Conservation (phyloP, 2,113 vertebrate genomes). For the Oceanodroma tethys region DNA sequence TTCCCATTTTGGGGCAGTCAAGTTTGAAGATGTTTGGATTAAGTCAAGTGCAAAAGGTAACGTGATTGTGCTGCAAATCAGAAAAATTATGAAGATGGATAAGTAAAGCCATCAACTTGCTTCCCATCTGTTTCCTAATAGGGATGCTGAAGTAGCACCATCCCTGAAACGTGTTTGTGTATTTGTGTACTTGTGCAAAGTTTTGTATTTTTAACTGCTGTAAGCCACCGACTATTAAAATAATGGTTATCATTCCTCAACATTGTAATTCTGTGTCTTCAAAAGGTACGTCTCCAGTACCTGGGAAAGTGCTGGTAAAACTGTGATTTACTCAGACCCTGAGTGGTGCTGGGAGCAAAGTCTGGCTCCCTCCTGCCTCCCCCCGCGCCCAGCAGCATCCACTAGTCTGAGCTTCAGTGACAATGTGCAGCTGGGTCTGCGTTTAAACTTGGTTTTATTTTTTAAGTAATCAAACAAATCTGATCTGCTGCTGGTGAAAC, state of each 20-base stretch:
- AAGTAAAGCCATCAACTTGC: background rate
- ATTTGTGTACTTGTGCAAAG: background rate
- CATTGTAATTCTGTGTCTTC: background rate
- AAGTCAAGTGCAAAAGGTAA: background rate
- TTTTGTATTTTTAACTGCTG: background rate
- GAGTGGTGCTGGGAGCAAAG: background rate
- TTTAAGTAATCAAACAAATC: background rate
- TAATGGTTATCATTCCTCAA: background rate
- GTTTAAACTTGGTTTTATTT: background rate
- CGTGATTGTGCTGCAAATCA: background rate
- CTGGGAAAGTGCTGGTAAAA: background rate
- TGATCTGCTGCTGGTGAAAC: background rate
- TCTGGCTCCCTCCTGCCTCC: background rate
- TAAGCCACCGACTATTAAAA: background rate
- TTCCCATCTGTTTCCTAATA: background rate
- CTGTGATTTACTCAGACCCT: background rate
- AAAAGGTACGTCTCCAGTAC: background rate
- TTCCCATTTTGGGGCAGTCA: background rate
- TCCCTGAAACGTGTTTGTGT: background rate
- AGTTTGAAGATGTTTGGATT: background rate
- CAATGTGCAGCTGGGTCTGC: accelerated
- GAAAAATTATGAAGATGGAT: background rate
- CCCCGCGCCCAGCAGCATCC: background rate
- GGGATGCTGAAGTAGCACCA: background rate
- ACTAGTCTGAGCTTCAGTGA: background rate